phyloP scores from a whole-genome alignment of 53 echinoderm and acorn worm genomes.

The Zoroaster sp. region DNA sequence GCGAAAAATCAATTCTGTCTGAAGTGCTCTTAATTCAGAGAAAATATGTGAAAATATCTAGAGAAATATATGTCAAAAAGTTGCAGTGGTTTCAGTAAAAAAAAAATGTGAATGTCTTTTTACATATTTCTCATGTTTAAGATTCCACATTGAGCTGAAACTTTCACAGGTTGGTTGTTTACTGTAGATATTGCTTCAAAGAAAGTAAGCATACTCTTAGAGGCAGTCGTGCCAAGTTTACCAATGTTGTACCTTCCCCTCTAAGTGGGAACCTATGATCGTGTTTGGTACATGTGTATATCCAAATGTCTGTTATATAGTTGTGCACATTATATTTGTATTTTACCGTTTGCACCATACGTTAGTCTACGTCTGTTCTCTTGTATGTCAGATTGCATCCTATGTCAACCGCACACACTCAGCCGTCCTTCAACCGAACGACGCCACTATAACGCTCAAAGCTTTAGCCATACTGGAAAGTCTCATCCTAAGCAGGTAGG shows the following conservation, averaged over 20 bases:
- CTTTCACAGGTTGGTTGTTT: no score
- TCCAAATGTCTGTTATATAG: background rate
- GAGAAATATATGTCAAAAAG: background rate
- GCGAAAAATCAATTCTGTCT: background rate
- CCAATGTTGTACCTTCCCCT: no score
- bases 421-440: constrained; percentile 30
- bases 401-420: constrained; percentile 73
- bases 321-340: background rate
- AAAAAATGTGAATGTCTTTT: background rate
- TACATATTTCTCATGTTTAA: no score
- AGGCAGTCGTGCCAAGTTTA: no score
- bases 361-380: background rate
- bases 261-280: no score
- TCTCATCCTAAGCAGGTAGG: constrained; percentile 83
- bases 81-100: background rate
- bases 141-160: no score
- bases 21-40: background rate
- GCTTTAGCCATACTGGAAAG: constrained; percentile 87
- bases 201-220: no score
- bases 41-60: background rate
- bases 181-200: no score
- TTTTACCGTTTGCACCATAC: background rate
- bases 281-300: background rate
- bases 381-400: constrained; percentile 69
- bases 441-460: constrained; percentile 65